Evolutionary conservation across 2,113 vertebrate genomes (phyloP).

Genomic region (Vanacampus margaritifer): DNA sequence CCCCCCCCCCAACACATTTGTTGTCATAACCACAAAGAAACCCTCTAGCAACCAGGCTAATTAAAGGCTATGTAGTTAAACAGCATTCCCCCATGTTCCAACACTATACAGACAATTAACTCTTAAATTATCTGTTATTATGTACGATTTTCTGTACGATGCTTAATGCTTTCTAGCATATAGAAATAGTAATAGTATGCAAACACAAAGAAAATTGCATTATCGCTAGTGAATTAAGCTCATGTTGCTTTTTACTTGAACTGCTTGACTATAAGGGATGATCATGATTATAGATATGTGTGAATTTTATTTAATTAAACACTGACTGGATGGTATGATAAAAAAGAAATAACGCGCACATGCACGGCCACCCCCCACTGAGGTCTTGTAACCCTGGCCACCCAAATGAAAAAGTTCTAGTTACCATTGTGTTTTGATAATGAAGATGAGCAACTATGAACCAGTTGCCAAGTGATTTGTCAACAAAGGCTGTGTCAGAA

Average conservation of each 20-base stretch:
- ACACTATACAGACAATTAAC: not conserved
- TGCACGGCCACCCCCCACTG: too few relatives aligned
- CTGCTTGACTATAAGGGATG: too few relatives aligned
- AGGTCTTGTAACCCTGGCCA: too few relatives aligned
- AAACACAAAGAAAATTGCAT: too few relatives aligned
- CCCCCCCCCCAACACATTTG: not conserved
- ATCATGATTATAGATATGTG: too few relatives aligned
- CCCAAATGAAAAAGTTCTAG: not conserved
- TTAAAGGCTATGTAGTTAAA: slow-evolving; percentile 1
- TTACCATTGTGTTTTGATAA: not conserved
- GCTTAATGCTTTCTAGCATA: not conserved
- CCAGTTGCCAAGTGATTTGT: not conserved
- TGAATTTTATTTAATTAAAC: too few relatives aligned
- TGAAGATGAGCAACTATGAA: not conserved
- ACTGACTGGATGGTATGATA: too few relatives aligned
- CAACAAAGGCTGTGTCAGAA: not conserved
- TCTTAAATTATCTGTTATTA: not conserved
- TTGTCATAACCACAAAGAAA: too few relatives aligned
- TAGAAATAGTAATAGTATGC: too few relatives aligned
- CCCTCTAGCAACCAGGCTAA: not conserved
- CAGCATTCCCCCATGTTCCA: not conserved
- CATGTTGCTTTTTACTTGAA: too few relatives aligned
- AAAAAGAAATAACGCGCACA: too few relatives aligned
- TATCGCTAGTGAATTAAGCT: too few relatives aligned
- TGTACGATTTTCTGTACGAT: not conserved